Conservation (phyloP, 2,888 invertebrate genomes). For the Drosophila mayaguana region DNA sequence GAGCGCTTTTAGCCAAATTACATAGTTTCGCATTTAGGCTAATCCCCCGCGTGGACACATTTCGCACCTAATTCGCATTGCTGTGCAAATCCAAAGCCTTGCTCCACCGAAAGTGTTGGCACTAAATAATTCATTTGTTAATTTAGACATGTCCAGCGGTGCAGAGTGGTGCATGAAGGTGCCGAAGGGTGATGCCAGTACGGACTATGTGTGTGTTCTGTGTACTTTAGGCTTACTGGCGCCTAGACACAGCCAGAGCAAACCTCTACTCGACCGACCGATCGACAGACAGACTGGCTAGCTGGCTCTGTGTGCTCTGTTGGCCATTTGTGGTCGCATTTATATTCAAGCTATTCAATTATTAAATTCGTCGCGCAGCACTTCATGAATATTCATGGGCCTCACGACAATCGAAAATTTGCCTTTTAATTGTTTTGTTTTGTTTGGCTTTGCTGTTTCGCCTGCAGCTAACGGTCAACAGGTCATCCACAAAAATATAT, state of each 20-base stretch:
- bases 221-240: slow-evolving; percentile 54
- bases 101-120: slow-evolving; percentile 70
- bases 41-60: slow-evolving; percentile 70
- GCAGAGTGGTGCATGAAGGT: slow-evolving; percentile 6
- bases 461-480: slow-evolving; percentile 44
- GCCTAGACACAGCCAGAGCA: slow-evolving; percentile 28
- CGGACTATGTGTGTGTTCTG: slow-evolving; percentile 23
- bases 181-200: slow-evolving; percentile 2
- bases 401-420: slow-evolving; percentile 70
- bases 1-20: slow-evolving; percentile 71
- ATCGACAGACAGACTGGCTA: background rate
- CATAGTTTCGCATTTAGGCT: slow-evolving; percentile 69
- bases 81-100: slow-evolving; percentile 64
- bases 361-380: slow-evolving; percentile 61
- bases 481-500: slow-evolving; percentile 25
- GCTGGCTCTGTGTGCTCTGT: slow-evolving; percentile 22
- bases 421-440: slow-evolving; percentile 69
- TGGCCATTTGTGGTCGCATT: slow-evolving; percentile 56
- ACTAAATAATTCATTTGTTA: slow-evolving; percentile 79
- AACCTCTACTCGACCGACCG: slow-evolving; percentile 4
- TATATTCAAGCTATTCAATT: slow-evolving; percentile 73
- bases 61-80: slow-evolving; percentile 77
- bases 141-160: slow-evolving; percentile 64
- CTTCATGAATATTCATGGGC: slow-evolving; percentile 74
- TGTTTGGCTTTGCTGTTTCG: slow-evolving; percentile 12